Conservation (phyloP, 2,797 vertebrate species). For the Smutsia gigantea region DNA sequence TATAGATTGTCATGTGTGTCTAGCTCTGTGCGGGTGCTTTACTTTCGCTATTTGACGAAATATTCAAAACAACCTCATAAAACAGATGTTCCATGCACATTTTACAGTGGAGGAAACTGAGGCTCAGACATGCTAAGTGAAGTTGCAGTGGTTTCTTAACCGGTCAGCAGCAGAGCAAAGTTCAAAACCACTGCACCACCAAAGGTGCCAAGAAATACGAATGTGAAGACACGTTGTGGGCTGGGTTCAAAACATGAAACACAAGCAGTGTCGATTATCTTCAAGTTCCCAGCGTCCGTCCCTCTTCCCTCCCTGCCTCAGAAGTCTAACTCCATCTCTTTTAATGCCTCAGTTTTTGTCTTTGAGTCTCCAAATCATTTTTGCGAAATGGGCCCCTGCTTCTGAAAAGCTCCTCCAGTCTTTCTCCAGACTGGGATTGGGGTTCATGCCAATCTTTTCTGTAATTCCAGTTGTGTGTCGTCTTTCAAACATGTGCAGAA, state of each 20-base stretch:
- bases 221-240: neutral
- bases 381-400: neutral
- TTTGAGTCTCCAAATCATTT: neutral
- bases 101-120: neutral
- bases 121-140: neutral
- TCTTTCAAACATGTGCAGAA: neutral
- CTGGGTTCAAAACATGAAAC: neutral
- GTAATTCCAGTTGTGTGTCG: neutral
- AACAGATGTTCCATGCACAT: neutral
- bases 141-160: neutral
- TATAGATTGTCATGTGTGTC: neutral
- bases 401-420: neutral
- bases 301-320: neutral
- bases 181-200: neutral
- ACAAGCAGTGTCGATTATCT: neutral
- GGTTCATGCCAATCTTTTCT: neutral
- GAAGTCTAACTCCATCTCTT: neutral
- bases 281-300: neutral
- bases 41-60: constrained; percentile 28
- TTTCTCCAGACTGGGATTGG: neutral
- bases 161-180: neutral
- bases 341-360: neutral
- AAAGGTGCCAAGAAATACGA: neutral
- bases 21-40: neutral
- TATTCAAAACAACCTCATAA: neutral